These are phyloP conservation scores for Enteromius unitaeniatus DNA, from an alignment of 2,797 vertebrate genomes.

Conservation along the genomic window DNA sequence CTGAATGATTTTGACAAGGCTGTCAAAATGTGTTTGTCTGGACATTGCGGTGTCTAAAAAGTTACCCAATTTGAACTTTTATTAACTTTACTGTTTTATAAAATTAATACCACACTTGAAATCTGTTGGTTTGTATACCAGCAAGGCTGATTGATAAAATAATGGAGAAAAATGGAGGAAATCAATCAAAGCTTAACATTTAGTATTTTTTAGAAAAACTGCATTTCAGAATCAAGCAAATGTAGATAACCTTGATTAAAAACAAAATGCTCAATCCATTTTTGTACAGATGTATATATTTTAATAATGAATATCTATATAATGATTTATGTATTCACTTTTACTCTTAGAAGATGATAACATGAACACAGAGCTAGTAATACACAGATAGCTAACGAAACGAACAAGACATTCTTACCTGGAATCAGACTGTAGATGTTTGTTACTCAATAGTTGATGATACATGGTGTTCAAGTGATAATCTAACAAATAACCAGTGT, in stretches of 20 bases:
- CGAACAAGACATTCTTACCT: not conserved
- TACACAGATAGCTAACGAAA: not conserved
- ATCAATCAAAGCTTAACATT: not conserved
- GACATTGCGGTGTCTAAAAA: not conserved
- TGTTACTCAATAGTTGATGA: not conserved
- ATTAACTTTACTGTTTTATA: not conserved
- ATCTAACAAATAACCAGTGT: not conserved
- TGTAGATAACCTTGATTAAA: not conserved
- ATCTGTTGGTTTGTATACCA: not conserved
- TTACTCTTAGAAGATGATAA: not conserved
- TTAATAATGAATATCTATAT: not conserved
- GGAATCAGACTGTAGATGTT: constrained; percentile 2
- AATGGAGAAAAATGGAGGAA: too few relatives aligned
- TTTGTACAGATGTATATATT: not conserved
- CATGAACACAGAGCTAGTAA: not conserved
- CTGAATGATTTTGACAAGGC: too few relatives aligned
- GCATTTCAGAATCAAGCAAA: not conserved
- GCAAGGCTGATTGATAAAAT: not conserved
- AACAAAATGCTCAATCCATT: not conserved
- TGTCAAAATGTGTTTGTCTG: too few relatives aligned
- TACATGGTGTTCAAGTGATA: not conserved
- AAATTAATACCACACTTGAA: not conserved
- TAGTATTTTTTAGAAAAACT: not conserved
- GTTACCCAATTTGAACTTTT: not conserved
- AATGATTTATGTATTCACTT: not conserved